Evolutionary conservation across 1,140 invertebrate genomes (phyloP).

Genomic region (Drosophila lini): DNA sequence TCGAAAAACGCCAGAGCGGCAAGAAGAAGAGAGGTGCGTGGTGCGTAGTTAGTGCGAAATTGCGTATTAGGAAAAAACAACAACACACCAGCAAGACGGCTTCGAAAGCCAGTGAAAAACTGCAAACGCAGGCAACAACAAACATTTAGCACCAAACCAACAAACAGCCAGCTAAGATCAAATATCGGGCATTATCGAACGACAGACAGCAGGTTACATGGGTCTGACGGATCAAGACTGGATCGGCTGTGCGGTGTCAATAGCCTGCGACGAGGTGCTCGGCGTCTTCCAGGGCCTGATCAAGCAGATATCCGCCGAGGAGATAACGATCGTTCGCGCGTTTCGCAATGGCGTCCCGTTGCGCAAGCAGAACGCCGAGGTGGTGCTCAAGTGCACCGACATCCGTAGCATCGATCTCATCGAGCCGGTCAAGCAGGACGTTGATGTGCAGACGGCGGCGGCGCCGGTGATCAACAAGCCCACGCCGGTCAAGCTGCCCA

Average conservation of each 20-base stretch:
- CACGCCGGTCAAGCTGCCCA: slow-evolving; percentile 78
- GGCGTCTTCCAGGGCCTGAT: slow-evolving; percentile 90
- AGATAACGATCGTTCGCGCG: slow-evolving; percentile 90
- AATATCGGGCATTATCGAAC: slow-evolving; percentile 4
- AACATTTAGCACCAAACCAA: slow-evolving; percentile 8
- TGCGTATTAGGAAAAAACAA: slow-evolving; percentile 71
- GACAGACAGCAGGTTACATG: slow-evolving; percentile 55
- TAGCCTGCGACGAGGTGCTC: slow-evolving; percentile 75
- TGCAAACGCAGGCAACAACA: slow-evolving; percentile 58
- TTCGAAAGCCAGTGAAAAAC: slow-evolving; percentile 49
- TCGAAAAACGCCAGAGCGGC: slow-evolving; percentile 18
- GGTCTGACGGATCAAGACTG: slow-evolving; percentile 81
- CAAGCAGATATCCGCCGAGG: slow-evolving; percentile 88
- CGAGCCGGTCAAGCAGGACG: slow-evolving; percentile 65
- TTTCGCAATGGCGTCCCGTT: slow-evolving; percentile 92
- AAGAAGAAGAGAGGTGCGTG: slow-evolving; percentile 49
- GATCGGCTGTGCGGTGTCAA: slow-evolving; percentile 82
- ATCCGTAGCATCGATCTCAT: slow-evolving; percentile 74
- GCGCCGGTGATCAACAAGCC: slow-evolving; percentile 80
- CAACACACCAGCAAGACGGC: slow-evolving; percentile 36
- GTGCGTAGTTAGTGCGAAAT: slow-evolving; percentile 69
- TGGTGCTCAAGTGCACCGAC: slow-evolving; percentile 86
- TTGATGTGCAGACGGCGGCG: slow-evolving; percentile 54
- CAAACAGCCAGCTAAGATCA: slow-evolving; percentile 22
- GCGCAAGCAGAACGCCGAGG: slow-evolving; percentile 85